Evolutionary conservation across 1,140 invertebrate species (phyloP).

Genomic region (Rhopalosiphum maidis): DNA sequence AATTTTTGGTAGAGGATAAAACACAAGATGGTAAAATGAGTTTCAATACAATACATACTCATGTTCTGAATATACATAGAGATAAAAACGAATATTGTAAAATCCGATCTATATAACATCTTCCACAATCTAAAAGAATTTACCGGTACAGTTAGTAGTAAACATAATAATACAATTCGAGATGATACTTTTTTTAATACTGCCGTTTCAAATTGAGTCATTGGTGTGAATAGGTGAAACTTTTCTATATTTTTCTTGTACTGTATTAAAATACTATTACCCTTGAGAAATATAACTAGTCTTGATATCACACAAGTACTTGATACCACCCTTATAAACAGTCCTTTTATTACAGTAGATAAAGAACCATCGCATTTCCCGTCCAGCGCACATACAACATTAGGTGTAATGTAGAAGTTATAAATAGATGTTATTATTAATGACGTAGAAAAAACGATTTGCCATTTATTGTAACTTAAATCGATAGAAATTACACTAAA

Average conservation of each 20-base stretch:
- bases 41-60: not conserved
- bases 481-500: not conserved
- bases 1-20: not conserved
- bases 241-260: not conserved
- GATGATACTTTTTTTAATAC: not conserved
- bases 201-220: not conserved
- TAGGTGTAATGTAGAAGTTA: not conserved
- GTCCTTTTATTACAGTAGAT: not conserved
- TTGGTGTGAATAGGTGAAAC: not conserved
- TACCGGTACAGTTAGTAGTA: not conserved
- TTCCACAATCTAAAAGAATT: not conserved
- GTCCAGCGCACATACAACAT: not conserved
- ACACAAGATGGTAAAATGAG: not conserved
- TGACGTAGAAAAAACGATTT: not conserved
- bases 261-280: not conserved
- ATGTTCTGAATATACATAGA: conserved; percentile 28
- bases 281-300: not conserved
- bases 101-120: not conserved
- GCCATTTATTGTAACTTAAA: not conserved
- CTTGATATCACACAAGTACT: not conserved
- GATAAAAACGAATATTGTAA: not conserved
- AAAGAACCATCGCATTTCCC: not conserved
- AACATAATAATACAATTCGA: not conserved
- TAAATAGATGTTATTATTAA: not conserved
- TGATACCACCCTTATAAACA: not conserved